phyloP scores from a whole-genome alignment of 1,140 invertebrate species.

The Calliopsis andreniformis region DNA sequence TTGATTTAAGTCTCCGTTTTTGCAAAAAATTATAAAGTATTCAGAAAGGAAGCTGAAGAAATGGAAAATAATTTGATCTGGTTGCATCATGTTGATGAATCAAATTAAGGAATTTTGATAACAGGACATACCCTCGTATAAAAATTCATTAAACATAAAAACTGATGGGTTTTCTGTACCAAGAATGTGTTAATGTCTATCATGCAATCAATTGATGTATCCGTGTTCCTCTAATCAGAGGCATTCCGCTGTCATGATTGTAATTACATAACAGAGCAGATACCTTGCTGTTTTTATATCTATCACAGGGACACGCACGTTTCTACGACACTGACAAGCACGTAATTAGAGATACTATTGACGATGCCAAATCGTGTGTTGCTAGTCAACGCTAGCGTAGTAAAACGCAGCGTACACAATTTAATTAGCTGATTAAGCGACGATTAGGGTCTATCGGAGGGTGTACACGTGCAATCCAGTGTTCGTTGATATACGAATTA shows the following conservation, averaged over 20 bases:
- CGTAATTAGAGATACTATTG: slow-evolving; percentile 53
- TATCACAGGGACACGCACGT: neutral
- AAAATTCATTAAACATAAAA: too few species aligned
- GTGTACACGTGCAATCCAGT: slow-evolving; percentile 36
- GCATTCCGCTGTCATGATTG: neutral
- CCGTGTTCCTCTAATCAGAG: neutral
- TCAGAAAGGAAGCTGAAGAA: too few species aligned
- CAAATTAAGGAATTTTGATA: too few species aligned
- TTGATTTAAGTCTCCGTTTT: too few species aligned
- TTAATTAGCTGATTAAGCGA: slow-evolving; percentile 53
- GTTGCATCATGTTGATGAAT: too few species aligned
- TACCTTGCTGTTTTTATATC: neutral
- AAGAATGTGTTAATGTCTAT: too few species aligned
- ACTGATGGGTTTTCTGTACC: too few species aligned
- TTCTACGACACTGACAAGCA: slow-evolving; percentile 37
- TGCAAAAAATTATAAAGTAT: too few species aligned
- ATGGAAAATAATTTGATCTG: too few species aligned
- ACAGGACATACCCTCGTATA: too few species aligned
- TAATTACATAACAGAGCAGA: neutral
- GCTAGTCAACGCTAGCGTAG: slow-evolving; percentile 59
- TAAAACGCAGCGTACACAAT: slow-evolving; percentile 32
- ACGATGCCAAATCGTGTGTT: slow-evolving; percentile 64
- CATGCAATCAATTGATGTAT: too few species aligned
- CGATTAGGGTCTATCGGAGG: slow-evolving; percentile 31
- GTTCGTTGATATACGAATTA: neutral